These are phyloP conservation scores for Colinus virginianus DNA, from an alignment of 2,113 vertebrate species.

Conservation along the genomic window DNA sequence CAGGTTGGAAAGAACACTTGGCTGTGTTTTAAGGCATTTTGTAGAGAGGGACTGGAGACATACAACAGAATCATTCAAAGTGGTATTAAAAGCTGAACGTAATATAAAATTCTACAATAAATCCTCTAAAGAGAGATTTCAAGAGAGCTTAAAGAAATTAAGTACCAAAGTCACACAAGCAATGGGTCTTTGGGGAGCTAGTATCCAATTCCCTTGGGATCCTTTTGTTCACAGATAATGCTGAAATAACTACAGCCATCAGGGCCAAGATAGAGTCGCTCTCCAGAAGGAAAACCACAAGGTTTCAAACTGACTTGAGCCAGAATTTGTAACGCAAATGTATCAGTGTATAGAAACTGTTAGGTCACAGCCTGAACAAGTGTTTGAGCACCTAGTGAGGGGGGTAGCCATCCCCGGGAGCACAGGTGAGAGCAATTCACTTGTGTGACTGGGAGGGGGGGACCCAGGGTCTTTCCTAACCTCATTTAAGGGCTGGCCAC, in stretches of 20 bases:
- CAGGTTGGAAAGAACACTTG: background rate
- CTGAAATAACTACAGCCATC: background rate
- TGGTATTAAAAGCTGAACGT: background rate
- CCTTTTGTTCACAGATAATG: conserved; percentile 11
- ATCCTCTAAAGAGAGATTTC: background rate
- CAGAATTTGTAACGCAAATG: background rate
- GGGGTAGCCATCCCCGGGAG: too few species aligned
- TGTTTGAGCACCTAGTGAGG: too few species aligned
- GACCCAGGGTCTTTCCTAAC: too few species aligned
- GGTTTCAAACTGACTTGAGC: background rate
- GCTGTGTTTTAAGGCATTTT: background rate
- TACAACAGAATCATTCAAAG: background rate
- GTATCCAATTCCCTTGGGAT: background rate
- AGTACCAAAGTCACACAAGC: background rate
- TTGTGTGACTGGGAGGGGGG: too few species aligned
- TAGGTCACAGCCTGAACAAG: too few species aligned
- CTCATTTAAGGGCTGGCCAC: too few species aligned
- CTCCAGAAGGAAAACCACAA: conserved; percentile 9
- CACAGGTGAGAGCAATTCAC: too few species aligned
- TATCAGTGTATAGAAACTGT: too few species aligned
- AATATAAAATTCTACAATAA: background rate
- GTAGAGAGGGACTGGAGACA: background rate
- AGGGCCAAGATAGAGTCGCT: background rate
- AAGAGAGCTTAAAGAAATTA: background rate
- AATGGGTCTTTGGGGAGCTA: background rate